phyloP scores from a whole-genome alignment of 2,113 vertebrate species.

The Synchiropus splendidus region DNA sequence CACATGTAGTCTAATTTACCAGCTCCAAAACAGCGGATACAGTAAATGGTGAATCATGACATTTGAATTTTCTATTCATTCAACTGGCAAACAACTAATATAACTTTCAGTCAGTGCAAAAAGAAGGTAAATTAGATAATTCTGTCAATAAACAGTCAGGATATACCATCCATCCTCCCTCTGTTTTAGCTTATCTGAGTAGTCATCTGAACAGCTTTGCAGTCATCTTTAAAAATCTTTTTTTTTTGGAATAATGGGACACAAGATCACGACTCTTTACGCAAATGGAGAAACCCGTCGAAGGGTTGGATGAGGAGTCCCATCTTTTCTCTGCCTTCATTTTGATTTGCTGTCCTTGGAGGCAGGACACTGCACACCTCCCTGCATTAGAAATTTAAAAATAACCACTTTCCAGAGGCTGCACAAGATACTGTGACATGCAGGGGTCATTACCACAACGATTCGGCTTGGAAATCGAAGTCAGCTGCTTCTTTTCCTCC shows the following conservation, averaged over 20 bases:
- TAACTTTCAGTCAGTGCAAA: too few relatives aligned
- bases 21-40: too few relatives aligned
- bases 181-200: constrained; percentile 10
- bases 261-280: background rate
- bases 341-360: constrained; percentile 26
- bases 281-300: constrained; percentile 5
- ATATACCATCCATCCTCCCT: too few relatives aligned
- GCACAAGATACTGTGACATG: constrained; percentile 12
- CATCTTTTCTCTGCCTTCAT: background rate
- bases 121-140: too few relatives aligned
- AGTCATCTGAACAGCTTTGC: background rate
- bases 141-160: too few relatives aligned
- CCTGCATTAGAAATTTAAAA: constrained; percentile 30
- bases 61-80: too few relatives aligned
- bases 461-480: constrained; percentile 24
- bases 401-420: constrained; percentile 8
- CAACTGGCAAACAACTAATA: too few relatives aligned
- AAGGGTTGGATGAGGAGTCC: constrained; percentile 1
- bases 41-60: too few relatives aligned
- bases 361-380: background rate
- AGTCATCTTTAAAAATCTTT: constrained; percentile 1
- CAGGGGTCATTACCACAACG: constrained; percentile 26
- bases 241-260: too few relatives aligned
- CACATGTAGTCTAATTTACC: too few relatives aligned
- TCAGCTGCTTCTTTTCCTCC: constrained; percentile 1